Conservation (phyloP, 2,797 vertebrate species). For the Phaenicophaeus curvirostris region DNA sequence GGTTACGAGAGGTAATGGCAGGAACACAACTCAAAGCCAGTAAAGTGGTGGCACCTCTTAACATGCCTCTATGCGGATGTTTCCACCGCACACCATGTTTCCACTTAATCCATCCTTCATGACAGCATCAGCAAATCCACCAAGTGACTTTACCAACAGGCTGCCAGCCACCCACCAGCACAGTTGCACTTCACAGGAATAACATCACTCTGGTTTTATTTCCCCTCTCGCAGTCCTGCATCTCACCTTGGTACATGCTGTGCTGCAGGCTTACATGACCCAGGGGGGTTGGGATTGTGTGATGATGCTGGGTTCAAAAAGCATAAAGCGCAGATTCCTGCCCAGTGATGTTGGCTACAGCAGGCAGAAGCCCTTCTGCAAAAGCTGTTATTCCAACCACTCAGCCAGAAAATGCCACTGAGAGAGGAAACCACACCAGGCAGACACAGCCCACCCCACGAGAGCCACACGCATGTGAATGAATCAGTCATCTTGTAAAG, state of each 20-base stretch:
- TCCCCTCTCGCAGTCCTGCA: not conserved
- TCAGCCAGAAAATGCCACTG: not conserved
- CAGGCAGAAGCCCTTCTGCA: not conserved
- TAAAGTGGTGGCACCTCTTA: not conserved
- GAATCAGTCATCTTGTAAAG: fast-evolving
- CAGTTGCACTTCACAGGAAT: not conserved
- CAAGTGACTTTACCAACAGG: not conserved
- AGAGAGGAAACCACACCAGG: not conserved
- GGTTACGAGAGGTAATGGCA: not conserved
- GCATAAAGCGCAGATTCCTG: not conserved
- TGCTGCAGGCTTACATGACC: not conserved
- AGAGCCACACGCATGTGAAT: too few species aligned
- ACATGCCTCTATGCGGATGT: not conserved
- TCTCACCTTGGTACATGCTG: not conserved
- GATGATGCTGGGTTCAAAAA: not conserved
- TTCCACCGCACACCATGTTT: not conserved
- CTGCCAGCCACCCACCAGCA: fast-evolving
- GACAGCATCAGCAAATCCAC: not conserved
- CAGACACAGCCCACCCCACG: not conserved
- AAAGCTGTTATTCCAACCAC: not conserved
- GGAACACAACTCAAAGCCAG: not conserved
- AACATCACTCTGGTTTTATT: not conserved
- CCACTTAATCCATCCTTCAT: not conserved
- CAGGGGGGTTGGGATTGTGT: not conserved
- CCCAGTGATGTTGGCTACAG: fast-evolving